Base-by-base conservation (phyloP, 2,888 invertebrate genomes). In the Zygothrica quintamaculata region DNA sequence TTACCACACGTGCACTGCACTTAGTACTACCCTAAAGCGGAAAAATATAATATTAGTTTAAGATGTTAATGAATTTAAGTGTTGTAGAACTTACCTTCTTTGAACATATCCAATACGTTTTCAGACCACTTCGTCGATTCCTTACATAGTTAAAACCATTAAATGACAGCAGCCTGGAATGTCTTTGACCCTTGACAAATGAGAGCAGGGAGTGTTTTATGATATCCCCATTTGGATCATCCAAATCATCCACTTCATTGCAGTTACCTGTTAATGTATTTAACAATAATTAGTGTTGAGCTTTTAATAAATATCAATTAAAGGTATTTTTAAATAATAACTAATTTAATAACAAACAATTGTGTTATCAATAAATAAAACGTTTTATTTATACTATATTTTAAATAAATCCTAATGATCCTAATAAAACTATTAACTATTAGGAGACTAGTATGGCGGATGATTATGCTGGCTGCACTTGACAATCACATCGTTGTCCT, bases 71-170 rank as follows among this genome's bases (percentile, higher is more conserved):
- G 33, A 15, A 6, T 1, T 3, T 7, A 12, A 8, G 48, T 7
- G 29, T 22, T 11, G 5, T 18, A 47, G 9, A 1, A 39, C 65
- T 72, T 55, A 91, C 91, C 87, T 91, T 91, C 68, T 90, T 91
- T 1, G 91, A 88, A 62, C 91, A 91, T 57, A 91, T 90, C 91
- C 91, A 91, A 64, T 91, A 91, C 0, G 90, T 91, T 68, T 90
- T 91, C 1, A 87, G 78, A 1, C 90, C 90, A 51, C 88, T 89
- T n/a, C 87, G 82, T 11, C 91, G 88, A 75, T 91, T 91, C 18
- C 90, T 88, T 22, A 91, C 91, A 73, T 89, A 91, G 69, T 88
- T 88, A 69, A 88, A 89, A 0, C 90, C 90, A 44, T 90, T 88
- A 7, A 89, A 88, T 4, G 88, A 79, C 51, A 91, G 65, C 16